phyloP scores from a whole-genome alignment of 2,113 vertebrate species.

The Isurus oxyrinchus region DNA sequence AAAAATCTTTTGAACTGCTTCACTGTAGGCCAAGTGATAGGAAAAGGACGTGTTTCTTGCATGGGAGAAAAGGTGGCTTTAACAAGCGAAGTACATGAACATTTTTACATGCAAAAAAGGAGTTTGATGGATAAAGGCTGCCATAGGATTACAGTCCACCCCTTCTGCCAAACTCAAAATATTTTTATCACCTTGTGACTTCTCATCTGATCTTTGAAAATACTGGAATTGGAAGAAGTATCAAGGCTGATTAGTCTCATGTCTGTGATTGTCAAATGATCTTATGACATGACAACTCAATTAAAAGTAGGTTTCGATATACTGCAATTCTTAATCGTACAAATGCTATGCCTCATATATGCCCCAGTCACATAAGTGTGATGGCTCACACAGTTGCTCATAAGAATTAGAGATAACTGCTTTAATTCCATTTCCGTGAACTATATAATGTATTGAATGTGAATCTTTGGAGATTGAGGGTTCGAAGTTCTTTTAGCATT shows the following conservation, averaged over 20 bases:
- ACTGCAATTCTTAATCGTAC: neutral
- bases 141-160: neutral
- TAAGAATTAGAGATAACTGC: neutral
- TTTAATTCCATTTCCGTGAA: neutral
- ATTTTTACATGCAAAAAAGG: neutral
- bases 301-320: neutral
- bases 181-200: neutral
- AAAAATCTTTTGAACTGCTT: neutral
- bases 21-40: neutral
- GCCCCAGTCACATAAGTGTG: neutral
- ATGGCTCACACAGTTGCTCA: neutral
- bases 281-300: neutral
- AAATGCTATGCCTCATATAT: neutral
- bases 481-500: too few relatives aligned
- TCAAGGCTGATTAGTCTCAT: neutral
- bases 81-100: neutral
- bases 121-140: neutral
- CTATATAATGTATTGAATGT: neutral
- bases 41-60: neutral
- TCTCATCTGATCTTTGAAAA: neutral
- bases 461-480: neutral
- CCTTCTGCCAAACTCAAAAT: neutral
- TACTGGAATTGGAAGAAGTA: neutral
- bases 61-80: neutral
- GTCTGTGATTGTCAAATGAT: neutral